phyloP scores from a whole-genome alignment of 1,140 invertebrate genomes.

The Ephestia elutella region DNA sequence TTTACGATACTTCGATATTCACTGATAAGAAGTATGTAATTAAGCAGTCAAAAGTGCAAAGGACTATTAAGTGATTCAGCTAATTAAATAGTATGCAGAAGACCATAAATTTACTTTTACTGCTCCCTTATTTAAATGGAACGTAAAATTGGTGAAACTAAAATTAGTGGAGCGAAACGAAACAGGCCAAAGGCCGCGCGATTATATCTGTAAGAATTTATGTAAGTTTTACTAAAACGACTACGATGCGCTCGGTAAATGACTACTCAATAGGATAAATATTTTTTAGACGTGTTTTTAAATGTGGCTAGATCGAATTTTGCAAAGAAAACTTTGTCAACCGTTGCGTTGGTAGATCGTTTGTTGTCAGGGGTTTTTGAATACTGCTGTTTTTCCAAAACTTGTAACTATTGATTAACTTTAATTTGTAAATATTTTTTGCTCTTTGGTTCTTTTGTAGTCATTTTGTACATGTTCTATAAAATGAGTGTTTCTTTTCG shows the following conservation, averaged over 20 bases:
- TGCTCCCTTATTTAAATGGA: not conserved
- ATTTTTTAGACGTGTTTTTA: too few relatives aligned
- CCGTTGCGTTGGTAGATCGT: too few relatives aligned
- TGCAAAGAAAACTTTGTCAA: too few relatives aligned
- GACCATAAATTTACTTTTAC: not conserved
- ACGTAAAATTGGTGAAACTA: constrained; percentile 1
- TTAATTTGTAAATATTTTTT: too few relatives aligned
- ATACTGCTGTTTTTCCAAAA: too few relatives aligned
- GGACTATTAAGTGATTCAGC: not conserved
- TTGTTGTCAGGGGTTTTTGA: too few relatives aligned
- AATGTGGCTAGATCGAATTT: too few relatives aligned
- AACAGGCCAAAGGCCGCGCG: not conserved
- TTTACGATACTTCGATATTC: too few relatives aligned
- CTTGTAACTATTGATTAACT: too few relatives aligned
- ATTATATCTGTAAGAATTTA: not conserved
- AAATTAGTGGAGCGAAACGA: not conserved
- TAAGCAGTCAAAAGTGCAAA: not conserved
- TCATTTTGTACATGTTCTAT: too few relatives aligned
- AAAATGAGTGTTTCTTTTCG: too few relatives aligned
- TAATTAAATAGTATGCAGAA: not conserved
- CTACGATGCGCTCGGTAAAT: not conserved
- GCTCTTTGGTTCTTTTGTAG: too few relatives aligned
- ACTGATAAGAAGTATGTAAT: not conserved
- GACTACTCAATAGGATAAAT: not conserved
- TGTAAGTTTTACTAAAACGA: not conserved